Evolutionary conservation across 2,113 vertebrate species (phyloP).

Genomic region (Campylomormyrus tamandua): DNA sequence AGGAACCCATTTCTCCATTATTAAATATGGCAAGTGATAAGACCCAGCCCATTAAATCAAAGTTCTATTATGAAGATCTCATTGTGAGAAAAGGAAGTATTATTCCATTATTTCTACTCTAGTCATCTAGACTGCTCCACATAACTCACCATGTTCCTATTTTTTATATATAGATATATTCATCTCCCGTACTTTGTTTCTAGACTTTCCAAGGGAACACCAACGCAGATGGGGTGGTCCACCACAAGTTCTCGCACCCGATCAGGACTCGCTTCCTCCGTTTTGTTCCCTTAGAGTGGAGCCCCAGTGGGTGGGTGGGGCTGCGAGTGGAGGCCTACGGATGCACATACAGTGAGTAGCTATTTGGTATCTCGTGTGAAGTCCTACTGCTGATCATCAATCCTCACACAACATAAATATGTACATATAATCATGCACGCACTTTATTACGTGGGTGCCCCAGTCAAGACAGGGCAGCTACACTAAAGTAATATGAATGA

Average conservation of each 20-base stretch:
- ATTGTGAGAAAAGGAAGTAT: background rate
- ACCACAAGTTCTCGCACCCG: slow-evolving; percentile 68
- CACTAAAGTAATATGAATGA: background rate
- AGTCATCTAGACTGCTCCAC: background rate
- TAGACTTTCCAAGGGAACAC: slow-evolving; percentile 72
- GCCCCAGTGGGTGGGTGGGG: slow-evolving; percentile 58
- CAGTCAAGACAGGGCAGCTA: background rate
- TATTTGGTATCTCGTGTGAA: background rate
- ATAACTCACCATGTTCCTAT: background rate
- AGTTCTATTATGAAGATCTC: slow-evolving; percentile 16
- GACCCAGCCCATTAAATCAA: slow-evolving; percentile 13
- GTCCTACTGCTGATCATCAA: background rate
- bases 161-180: background rate
- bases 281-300: slow-evolving; percentile 72
- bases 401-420: background rate
- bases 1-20: slow-evolving; percentile 5
- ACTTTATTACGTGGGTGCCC: background rate
- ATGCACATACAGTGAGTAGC: slow-evolving; percentile 77
- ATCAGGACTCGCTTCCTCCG: slow-evolving; percentile 68
- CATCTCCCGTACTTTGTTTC: background rate
- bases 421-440: background rate
- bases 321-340: slow-evolving; percentile 73
- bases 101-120: background rate
- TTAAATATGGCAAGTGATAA: slow-evolving; percentile 14
- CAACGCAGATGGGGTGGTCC: slow-evolving; percentile 68